These are phyloP conservation scores for Agriopis leucophaearia DNA, from an alignment of 2,888 invertebrate genomes.

Conservation along the genomic window DNA sequence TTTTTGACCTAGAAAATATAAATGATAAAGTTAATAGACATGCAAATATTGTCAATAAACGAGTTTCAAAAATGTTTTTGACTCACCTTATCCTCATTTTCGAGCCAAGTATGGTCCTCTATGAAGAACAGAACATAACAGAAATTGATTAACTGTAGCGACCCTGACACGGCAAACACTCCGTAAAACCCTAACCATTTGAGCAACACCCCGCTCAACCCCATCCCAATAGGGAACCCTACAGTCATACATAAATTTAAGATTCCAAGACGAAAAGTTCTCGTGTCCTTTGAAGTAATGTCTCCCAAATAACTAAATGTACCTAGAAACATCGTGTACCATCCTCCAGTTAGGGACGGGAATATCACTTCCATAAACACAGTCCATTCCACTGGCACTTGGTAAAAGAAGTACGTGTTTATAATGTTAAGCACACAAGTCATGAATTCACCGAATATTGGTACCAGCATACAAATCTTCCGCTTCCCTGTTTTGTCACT, in stretches of 20 bases:
- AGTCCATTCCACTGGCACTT: conserved; percentile 83
- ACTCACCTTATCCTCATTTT: conserved; percentile 71
- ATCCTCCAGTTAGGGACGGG: conserved; percentile 83
- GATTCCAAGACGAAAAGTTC: conserved; percentile 87
- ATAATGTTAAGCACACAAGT: conserved; percentile 81
- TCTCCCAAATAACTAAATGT: conserved; percentile 88
- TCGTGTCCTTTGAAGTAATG: conserved; percentile 83
- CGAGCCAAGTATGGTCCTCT: conserved; percentile 78
- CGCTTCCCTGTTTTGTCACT: conserved; percentile 86
- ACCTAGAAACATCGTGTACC: conserved; percentile 86
- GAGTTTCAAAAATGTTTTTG: not conserved
- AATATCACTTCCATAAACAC: conserved; percentile 84
- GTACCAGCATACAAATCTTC: conserved; percentile 87
- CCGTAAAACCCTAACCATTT: conserved; percentile 82
- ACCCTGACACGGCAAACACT: conserved; percentile 77
- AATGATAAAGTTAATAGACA: not conserved
- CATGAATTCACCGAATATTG: conserved; percentile 84
- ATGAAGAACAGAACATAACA: conserved; percentile 77
- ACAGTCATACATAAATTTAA: conserved; percentile 79
- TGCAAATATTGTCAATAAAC: conserved; percentile 6
- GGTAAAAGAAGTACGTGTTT: conserved; percentile 85
- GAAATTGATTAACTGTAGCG: conserved; percentile 75
- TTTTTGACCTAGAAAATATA: conserved; percentile 63
- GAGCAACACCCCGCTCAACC: conserved; percentile 75
- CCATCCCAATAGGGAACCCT: conserved; percentile 81